Evolutionary conservation across 2,888 invertebrate genomes (phyloP).

Genomic region (Gastrophysa polygoni): DNA sequence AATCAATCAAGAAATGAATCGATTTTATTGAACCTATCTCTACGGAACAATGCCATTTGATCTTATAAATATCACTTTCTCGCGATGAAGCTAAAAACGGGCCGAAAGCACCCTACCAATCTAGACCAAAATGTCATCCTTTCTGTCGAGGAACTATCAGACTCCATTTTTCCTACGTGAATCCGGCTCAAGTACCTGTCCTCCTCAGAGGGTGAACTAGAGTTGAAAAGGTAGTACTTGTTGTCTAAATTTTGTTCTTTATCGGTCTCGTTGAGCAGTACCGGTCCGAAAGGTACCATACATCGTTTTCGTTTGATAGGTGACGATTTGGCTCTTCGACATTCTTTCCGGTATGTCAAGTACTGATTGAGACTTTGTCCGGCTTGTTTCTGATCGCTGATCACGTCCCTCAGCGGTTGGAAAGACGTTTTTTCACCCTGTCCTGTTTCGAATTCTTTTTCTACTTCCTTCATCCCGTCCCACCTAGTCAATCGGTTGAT

Average conservation of each 20-base stretch:
- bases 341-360: slow-evolving; percentile 18
- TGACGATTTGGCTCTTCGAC: slow-evolving; percentile 18
- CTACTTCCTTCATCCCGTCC: neutral
- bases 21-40: neutral
- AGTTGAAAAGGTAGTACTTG: slow-evolving; percentile 22
- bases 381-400: neutral
- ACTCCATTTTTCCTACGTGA: slow-evolving; percentile 1
- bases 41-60: slow-evolving; percentile 4
- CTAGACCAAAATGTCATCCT: slow-evolving; percentile 12
- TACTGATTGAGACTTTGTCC: slow-evolving; percentile 16
- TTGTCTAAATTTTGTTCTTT: slow-evolving; percentile 16
- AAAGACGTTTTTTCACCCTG: neutral
- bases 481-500: neutral
- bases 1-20: neutral
- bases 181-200: neutral
- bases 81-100: slow-evolving; percentile 2
- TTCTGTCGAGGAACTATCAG: neutral
- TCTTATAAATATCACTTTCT: slow-evolving; percentile 23
- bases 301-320: slow-evolving; percentile 17
- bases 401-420: neutral
- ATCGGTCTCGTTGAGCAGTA: slow-evolving; percentile 17
- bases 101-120: slow-evolving; percentile 11
- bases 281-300: slow-evolving; percentile 22
- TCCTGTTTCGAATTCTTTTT: neutral
- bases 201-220: slow-evolving; percentile 16